phyloP scores from a whole-genome alignment of 2,888 invertebrate genomes.

The Thysanoteuthis rhombus region DNA sequence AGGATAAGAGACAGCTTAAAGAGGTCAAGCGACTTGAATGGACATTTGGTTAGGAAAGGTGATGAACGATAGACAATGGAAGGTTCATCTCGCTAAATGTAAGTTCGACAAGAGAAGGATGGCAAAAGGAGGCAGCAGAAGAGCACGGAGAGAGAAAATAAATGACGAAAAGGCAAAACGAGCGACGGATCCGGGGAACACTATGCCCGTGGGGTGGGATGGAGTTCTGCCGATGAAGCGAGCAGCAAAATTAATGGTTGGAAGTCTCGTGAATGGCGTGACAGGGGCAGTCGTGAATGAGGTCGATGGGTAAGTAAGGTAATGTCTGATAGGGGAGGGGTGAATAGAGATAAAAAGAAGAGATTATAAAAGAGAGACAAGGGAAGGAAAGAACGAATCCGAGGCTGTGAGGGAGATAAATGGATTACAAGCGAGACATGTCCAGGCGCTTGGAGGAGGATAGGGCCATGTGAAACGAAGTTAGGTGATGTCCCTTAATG shows the following conservation, averaged over 20 bases:
- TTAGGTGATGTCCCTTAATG: not conserved
- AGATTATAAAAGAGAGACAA: not conserved
- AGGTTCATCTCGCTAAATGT: not conserved
- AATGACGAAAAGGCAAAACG: not conserved
- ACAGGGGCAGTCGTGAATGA: not conserved
- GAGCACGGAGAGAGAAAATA: not conserved
- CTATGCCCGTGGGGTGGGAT: not conserved
- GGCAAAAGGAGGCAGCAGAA: not conserved
- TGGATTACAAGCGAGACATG: not conserved
- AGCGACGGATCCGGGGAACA: not conserved
- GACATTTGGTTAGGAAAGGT: constrained; percentile 12
- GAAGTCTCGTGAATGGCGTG: not conserved
- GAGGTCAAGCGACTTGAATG: not conserved
- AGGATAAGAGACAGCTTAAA: not conserved
- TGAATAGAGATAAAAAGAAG: too few species aligned
- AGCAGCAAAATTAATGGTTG: not conserved
- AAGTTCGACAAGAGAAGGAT: not conserved
- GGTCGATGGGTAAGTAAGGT: not conserved
- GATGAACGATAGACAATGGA: not conserved
- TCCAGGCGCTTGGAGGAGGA: not conserved
- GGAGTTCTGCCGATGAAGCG: not conserved
- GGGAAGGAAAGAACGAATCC: not conserved
- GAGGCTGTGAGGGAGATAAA: not conserved
- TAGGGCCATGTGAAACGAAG: not conserved
- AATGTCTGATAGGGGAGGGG: not conserved